Evolutionary conservation across 2,888 invertebrate species (phyloP), one percentile per base, ranked within the genome.

Genomic region (Torymus aiolomorphi): DNA sequence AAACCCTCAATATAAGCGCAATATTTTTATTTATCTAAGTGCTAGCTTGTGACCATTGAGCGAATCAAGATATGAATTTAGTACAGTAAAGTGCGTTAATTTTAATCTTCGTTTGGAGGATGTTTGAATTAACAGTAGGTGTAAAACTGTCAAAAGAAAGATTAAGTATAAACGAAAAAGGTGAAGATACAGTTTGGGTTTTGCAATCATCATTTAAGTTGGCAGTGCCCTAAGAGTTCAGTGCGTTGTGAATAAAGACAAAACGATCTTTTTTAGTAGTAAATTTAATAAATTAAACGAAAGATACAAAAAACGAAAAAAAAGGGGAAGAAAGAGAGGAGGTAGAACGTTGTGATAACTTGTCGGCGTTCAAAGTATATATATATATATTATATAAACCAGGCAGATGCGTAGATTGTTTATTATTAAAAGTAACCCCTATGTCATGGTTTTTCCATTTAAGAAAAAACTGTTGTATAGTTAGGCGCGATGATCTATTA

Each of bases 1-100:
- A 42, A 42, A 42, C 42, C 42, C 86, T 86, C 88, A 78, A 80
- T 80, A 80, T 80, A 82, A 77, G 82, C 82, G 82, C 82, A 82
- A 82, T 82, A 82, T 82, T 82, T 82, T 80, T 80, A 82, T 82
- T 82, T 79, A 79, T 76, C 73, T 70, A 82, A 79, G 81, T 76
- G 69, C 79, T 79, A 82, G 77, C 73, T 79, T 79, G 76, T 79
- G 76, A 79, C 73, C 52, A 61, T 74, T 70, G 66, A 77, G 70
- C 66, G 78, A 73, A 76, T 65, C 59, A 63, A 67, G 72, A 24
- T 16, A 71, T 52, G 24, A 57, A 71, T 77, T 74, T 61, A 8
- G 42, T 42, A 63, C 73, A 76, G 49, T 59, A 51, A 78, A 67
- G 14, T 72, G 42, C 42, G 76, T 79, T 79, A 75, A 73, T 72